Percentiles rank a stretch among this genome's conserved stretches.
Conservation (phyloP, 2,797 vertebrate genomes). For the Cyprinodon diabolis region DNA sequence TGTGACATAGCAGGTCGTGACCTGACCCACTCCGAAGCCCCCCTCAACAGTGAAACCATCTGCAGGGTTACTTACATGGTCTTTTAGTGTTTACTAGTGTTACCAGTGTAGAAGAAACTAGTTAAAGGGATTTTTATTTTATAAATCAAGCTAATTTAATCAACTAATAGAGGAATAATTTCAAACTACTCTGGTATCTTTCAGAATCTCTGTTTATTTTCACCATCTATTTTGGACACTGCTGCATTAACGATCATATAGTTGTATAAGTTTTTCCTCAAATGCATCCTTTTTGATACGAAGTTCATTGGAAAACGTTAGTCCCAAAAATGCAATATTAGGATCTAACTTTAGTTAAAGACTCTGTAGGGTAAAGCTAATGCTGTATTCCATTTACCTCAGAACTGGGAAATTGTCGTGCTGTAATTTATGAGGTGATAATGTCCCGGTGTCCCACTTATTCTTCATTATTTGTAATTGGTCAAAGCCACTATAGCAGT, state of each 20-base stretch:
- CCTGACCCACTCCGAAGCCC: constrained; percentile 62
- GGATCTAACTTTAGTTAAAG: too few relatives aligned
- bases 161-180: background rate
- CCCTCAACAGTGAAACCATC: constrained; percentile 49
- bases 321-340: background rate
- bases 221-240: background rate
- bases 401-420: too few relatives aligned
- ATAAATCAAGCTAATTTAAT: background rate
- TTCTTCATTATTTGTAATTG: too few relatives aligned
- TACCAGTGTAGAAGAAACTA: constrained; percentile 12
- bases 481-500: too few relatives aligned
- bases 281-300: background rate
- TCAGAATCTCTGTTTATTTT: background rate
- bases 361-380: too few relatives aligned
- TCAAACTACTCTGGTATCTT: background rate
- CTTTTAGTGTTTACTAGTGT: constrained; percentile 1
- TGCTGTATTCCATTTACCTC: too few relatives aligned
- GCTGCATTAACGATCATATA: too few relatives aligned
- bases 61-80: constrained; percentile 20
- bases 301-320: background rate
- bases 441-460: too few relatives aligned
- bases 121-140: constrained; percentile 11
- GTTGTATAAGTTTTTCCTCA: too few relatives aligned
- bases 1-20: constrained; percentile 67
- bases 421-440: too few relatives aligned